Conservation (phyloP, 1,140 invertebrate genomes). For the Augochlora pura region DNA sequence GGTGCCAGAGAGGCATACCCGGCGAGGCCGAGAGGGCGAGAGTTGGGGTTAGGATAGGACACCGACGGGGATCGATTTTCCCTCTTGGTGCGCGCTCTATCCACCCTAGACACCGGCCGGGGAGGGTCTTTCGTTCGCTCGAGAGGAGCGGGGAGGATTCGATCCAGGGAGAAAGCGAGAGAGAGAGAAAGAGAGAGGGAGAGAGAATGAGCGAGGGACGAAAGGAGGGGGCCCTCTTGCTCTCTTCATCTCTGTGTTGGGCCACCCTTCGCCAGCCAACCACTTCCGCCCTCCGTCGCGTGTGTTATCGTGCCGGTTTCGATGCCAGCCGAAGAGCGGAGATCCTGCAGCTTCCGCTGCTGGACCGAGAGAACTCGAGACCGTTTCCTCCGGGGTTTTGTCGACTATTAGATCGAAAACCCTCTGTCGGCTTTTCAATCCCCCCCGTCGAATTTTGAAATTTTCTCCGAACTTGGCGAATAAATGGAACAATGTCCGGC, state of each 20-base stretch:
- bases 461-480: no score
- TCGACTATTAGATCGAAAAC: no score
- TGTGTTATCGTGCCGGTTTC: slow-evolving; percentile 21
- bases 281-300: slow-evolving; percentile 41
- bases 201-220: slow-evolving; percentile 21
- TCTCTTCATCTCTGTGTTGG: not conserved
- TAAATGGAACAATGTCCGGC: no score
- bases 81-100: slow-evolving; percentile 61
- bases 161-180: slow-evolving; percentile 15
- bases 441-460: no score
- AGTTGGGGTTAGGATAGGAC: slow-evolving; percentile 73
- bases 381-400: no score
- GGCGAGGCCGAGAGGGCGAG: slow-evolving; percentile 57
- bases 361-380: not conserved
- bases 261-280: slow-evolving; percentile 46
- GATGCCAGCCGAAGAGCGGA: not conserved
- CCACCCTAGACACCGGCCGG: slow-evolving; percentile 44
- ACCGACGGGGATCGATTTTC: slow-evolving; percentile 71
- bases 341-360: slow-evolving; percentile 3
- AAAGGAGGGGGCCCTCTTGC: not conserved
- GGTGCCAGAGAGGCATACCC: slow-evolving; percentile 66
- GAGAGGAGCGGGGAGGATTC: not conserved
- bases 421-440: no score
- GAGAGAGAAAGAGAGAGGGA: not conserved
- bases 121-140: slow-evolving; percentile 30